These are phyloP conservation scores for Dendrocincla tyrannina DNA, from an alignment of 2,797 vertebrate genomes.

Conservation along the genomic window DNA sequence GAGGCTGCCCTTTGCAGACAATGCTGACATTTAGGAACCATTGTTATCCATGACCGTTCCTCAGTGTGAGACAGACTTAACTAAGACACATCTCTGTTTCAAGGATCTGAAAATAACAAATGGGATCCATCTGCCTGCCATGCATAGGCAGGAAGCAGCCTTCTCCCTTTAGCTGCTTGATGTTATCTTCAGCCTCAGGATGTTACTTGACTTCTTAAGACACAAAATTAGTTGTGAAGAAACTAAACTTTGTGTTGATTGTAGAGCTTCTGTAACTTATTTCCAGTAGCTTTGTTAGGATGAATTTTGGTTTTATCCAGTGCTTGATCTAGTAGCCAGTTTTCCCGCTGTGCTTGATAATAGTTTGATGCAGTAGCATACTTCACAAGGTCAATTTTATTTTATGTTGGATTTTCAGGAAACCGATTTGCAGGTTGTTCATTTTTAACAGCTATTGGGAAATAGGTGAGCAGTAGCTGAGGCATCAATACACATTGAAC, in stretches of 20 bases:
- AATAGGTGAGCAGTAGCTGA: neutral
- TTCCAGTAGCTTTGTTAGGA: neutral
- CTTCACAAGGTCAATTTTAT: neutral
- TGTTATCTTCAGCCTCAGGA: constrained; percentile 15
- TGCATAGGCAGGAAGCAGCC: neutral
- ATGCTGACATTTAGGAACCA: neutral
- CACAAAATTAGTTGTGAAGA: neutral
- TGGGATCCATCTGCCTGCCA: neutral
- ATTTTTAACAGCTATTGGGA: neutral
- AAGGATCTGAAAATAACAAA: neutral
- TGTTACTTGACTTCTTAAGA: neutral
- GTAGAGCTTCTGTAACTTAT: neutral
- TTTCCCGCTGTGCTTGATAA: neutral
- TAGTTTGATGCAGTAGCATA: neutral
- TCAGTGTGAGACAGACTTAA: neutral
- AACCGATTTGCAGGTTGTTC: neutral
- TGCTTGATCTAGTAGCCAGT: neutral
- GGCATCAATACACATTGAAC: neutral
- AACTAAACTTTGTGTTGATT: neutral
- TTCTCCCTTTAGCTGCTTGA: neutral
- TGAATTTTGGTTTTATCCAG: neutral
- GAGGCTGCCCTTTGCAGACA: neutral
- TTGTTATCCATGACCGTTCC: neutral
- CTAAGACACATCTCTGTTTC: neutral
- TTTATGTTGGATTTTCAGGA: neutral